A percentile compares a stretch with the other conserved stretches of the same genome.
phyloP scores from a whole-genome alignment of 2,113 vertebrate species.

The Genyomyrus donnyi region DNA sequence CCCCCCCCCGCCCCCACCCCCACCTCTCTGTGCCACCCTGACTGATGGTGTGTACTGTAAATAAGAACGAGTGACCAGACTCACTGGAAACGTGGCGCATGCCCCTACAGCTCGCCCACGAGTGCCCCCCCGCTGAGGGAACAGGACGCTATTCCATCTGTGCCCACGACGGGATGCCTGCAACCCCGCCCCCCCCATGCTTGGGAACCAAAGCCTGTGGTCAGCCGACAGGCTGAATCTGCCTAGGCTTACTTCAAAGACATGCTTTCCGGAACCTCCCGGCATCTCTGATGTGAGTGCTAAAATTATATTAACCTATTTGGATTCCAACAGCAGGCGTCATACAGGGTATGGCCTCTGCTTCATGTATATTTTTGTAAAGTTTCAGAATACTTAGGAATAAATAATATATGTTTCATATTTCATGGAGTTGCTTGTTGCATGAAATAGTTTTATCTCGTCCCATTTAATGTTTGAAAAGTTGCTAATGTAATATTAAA shows the following conservation, averaged over 20 bases:
- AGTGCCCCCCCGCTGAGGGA: background rate
- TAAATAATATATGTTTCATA: background rate
- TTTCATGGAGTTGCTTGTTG: background rate
- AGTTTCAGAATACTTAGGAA: background rate
- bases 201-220: background rate
- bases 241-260: background rate
- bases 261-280: background rate
- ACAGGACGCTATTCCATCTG: background rate
- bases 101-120: background rate
- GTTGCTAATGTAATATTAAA: background rate
- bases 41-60: background rate
- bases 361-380: background rate
- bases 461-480: background rate
- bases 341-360: background rate
- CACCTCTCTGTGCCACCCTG: background rate
- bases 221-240: background rate
- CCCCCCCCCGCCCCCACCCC: background rate
- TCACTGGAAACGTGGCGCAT: background rate
- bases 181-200: background rate
- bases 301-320: background rate
- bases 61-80: background rate
- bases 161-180: background rate
- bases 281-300: background rate
- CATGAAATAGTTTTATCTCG: background rate
- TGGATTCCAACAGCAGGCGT: background rate